Evolutionary conservation across 2,888 invertebrate genomes (phyloP).

Genomic region (Cacoxenus indagator): DNA sequence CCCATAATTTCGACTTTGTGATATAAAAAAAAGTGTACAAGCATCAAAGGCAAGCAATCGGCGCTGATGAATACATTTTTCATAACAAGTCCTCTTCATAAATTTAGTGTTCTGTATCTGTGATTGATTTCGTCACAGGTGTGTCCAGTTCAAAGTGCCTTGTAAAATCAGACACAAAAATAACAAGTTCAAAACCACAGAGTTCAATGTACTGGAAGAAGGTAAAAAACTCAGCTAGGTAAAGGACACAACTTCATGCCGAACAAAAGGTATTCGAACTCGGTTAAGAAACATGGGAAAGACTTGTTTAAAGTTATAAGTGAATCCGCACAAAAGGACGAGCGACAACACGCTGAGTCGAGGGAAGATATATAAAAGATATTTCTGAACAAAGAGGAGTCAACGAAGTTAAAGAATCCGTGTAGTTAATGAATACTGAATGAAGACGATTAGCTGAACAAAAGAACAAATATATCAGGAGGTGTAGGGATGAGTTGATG

Average conservation of each 20-base stretch:
- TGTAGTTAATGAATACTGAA: conserved; percentile 39
- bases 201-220: background rate
- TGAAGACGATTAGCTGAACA: conserved; percentile 27
- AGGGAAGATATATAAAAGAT: background rate
- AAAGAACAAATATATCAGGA: conserved; percentile 25
- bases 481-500: conserved; percentile 28
- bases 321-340: background rate
- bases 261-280: background rate
- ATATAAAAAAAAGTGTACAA: no score
- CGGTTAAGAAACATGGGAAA: background rate
- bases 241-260: no score
- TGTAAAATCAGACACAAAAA: no score
- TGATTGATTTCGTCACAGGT: no score
- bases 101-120: no score
- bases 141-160: no score
- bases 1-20: no score
- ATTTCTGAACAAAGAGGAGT: conserved; percentile 1
- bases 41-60: no score
- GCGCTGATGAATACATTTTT: no score
- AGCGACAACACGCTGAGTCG: conserved; percentile 27
- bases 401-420: conserved; percentile 24
- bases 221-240: no score
- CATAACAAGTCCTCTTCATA: no score
- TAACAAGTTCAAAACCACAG: no score
- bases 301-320: background rate